Conservation (phyloP, 2,888 invertebrate genomes). For the Ormyrus rosae region DNA sequence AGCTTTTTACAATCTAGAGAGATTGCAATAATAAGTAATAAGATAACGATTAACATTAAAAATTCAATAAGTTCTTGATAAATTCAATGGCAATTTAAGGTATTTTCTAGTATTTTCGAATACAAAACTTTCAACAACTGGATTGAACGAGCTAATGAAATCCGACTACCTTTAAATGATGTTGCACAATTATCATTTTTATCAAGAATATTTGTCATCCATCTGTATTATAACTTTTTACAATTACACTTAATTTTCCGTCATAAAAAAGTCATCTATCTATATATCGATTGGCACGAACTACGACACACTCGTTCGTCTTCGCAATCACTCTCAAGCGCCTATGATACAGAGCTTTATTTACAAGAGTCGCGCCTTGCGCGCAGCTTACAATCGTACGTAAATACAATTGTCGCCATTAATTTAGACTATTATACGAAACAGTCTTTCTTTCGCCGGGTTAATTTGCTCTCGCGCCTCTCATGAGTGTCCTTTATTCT, state of each 20-base stretch:
- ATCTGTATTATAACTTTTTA: slow-evolving; percentile 49
- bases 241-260: slow-evolving; percentile 12
- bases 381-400: slow-evolving; percentile 18
- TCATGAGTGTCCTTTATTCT: neutral
- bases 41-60: slow-evolving; percentile 32
- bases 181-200: slow-evolving; percentile 39
- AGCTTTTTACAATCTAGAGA: slow-evolving; percentile 18
- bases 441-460: slow-evolving; percentile 37
- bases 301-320: slow-evolving; percentile 9
- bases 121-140: slow-evolving; percentile 44
- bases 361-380: slow-evolving; percentile 23
- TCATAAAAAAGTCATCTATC: slow-evolving; percentile 45
- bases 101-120: neutral
- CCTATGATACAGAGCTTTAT: slow-evolving; percentile 49
- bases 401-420: slow-evolving; percentile 23
- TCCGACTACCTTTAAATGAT: slow-evolving; percentile 26
- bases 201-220: slow-evolving; percentile 54
- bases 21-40: slow-evolving; percentile 13
- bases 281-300: slow-evolving; percentile 39
- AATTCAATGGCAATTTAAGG: slow-evolving; percentile 20
- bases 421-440: slow-evolving; percentile 7
- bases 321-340: slow-evolving; percentile 19
- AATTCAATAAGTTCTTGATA: slow-evolving; percentile 18
- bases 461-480: neutral
- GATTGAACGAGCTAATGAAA: slow-evolving; percentile 6